Conservation (phyloP, 2,113 vertebrate genomes). For the Copsychus sechellarum region DNA sequence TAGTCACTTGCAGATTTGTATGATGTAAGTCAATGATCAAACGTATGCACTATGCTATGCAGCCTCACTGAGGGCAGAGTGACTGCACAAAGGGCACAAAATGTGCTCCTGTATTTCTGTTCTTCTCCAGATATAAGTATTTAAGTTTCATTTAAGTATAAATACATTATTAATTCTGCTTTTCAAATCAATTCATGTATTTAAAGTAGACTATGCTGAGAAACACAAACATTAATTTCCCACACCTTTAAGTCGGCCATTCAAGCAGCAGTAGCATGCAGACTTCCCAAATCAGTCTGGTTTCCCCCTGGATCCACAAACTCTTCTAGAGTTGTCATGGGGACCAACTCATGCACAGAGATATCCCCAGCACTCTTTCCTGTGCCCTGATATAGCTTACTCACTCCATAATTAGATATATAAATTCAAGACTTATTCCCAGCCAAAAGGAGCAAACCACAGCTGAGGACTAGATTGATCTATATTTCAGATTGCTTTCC, state of each 20-base stretch:
- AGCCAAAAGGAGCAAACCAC: neutral
- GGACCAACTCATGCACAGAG: neutral
- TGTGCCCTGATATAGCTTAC: neutral
- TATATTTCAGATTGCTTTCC: neutral
- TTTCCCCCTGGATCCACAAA: neutral
- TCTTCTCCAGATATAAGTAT: neutral
- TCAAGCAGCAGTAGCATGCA: neutral
- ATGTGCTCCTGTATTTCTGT: neutral
- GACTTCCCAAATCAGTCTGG: neutral
- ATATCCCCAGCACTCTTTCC: neutral
- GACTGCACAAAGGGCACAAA: neutral
- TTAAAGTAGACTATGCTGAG: neutral
- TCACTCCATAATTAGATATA: neutral
- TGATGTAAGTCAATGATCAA: neutral
- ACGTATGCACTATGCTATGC: rapidly evolving
- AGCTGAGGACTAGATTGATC: neutral
- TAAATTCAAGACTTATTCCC: neutral
- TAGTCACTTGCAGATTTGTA: neutral
- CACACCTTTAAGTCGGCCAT: neutral
- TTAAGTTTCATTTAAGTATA: neutral
- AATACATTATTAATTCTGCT: neutral
- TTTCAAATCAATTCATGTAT: neutral
- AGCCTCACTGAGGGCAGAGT: neutral
- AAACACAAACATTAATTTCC: neutral
- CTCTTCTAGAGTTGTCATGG: neutral